A percentile compares a stretch with the other conserved stretches of the same genome.
Evolutionary conservation across 35 echinoderm and acorn worm genomes (phyloP).

Genomic region (Heliocidaris erythrogramma): DNA sequence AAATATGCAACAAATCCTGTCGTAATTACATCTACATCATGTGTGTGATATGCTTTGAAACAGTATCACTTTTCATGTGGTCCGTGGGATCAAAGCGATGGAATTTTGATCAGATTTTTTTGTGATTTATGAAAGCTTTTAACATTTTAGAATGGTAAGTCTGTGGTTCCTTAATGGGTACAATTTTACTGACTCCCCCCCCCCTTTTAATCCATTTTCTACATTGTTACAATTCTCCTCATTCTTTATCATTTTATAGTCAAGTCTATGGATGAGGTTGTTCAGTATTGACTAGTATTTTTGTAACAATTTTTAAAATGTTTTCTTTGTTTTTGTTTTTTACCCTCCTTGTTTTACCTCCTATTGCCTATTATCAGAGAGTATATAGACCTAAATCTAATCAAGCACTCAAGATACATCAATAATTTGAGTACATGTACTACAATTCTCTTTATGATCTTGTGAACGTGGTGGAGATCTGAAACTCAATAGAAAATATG

Average conservation of each 20-base stretch:
- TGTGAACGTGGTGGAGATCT: too few species aligned
- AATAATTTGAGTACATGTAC: neutral
- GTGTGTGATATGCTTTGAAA: neutral
- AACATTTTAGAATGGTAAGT: neutral
- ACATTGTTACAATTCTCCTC: neutral
- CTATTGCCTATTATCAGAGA: neutral
- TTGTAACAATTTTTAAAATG: neutral
- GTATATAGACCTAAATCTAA: neutral
- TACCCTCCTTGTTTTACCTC: too few species aligned
- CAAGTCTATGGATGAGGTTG: neutral
- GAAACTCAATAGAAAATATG: neutral
- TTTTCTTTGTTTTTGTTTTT: neutral
- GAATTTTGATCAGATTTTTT: neutral
- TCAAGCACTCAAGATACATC: neutral
- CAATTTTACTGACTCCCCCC: too few species aligned
- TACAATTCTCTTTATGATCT: neutral
- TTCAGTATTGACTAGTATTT: neutral
- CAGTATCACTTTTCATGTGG: neutral
- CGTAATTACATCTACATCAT: too few species aligned
- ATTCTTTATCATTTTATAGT: neutral
- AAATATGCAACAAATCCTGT: neutral
- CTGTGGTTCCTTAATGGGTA: neutral
- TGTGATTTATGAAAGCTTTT: conserved; percentile 18
- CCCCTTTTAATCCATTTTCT: neutral
- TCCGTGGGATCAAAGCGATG: neutral